These are phyloP conservation scores for Kryphioiulus occultus DNA, from an alignment of 2,888 invertebrate genomes.

Conservation along the genomic window DNA sequence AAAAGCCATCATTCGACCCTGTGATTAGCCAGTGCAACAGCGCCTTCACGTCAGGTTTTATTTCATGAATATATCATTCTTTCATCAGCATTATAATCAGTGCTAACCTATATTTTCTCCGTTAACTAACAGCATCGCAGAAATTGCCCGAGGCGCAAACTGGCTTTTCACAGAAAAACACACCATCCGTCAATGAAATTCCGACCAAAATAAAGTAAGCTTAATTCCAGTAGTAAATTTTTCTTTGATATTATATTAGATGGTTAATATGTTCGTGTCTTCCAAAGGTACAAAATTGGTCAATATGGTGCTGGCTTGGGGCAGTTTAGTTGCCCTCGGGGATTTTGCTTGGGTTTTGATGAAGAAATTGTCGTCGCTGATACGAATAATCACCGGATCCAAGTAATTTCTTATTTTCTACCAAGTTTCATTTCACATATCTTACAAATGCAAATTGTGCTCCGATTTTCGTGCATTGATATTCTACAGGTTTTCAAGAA, in stretches of 20 bases:
- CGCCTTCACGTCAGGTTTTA: background rate
- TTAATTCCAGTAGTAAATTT: background rate
- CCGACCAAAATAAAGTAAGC: background rate
- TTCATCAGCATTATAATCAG: background rate
- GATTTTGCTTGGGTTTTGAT: slow-evolving; percentile 92
- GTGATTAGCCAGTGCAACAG: background rate
- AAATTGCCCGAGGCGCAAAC: background rate
- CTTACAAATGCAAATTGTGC: slow-evolving; percentile 53
- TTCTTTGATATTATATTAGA: too few species aligned
- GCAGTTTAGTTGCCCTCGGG: slow-evolving; percentile 96
- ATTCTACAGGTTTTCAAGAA: slow-evolving; percentile 85
- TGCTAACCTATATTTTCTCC: background rate
- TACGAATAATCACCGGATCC: slow-evolving; percentile 95
- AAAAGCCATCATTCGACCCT: background rate
- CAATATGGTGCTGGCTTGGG: slow-evolving; percentile 90
- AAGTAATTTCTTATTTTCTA: slow-evolving; percentile 66
- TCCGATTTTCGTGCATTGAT: slow-evolving; percentile 50
- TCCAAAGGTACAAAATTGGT: slow-evolving; percentile 91
- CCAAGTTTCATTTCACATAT: background rate
- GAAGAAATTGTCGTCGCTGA: slow-evolving; percentile 97
- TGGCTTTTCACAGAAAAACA: background rate
- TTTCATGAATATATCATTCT: background rate
- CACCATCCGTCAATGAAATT: background rate
- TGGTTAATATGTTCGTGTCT: too few species aligned
- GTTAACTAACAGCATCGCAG: background rate